Evolutionary conservation across 2,113 vertebrate genomes (phyloP).

Genomic region (Calidris pugnax): DNA sequence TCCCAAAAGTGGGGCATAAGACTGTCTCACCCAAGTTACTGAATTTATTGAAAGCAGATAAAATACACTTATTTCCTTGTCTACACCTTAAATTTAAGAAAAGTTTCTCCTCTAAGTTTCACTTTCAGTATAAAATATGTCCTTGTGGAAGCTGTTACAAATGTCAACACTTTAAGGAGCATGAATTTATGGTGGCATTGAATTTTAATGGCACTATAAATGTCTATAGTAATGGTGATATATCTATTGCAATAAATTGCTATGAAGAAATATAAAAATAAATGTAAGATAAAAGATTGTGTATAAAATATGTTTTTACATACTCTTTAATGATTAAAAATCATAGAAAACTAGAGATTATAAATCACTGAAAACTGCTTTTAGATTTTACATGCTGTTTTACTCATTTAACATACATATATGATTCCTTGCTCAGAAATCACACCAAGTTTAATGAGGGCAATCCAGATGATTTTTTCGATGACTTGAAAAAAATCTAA

Average conservation of each 20-base stretch:
- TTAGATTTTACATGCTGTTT: slow-evolving; percentile 26
- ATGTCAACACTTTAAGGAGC: slow-evolving; percentile 81
- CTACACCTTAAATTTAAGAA: slow-evolving; percentile 55
- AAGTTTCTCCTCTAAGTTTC: slow-evolving; percentile 81
- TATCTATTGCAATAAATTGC: slow-evolving; percentile 79
- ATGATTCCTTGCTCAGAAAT: slow-evolving; percentile 25
- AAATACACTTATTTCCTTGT: background rate
- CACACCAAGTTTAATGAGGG: slow-evolving; percentile 34
- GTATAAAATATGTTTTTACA: slow-evolving; percentile 84
- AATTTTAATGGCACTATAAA: slow-evolving; percentile 85
- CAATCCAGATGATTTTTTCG: slow-evolving; percentile 52
- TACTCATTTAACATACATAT: background rate
- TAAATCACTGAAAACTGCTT: slow-evolving; percentile 63
- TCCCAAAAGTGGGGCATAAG: background rate
- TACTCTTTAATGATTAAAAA: slow-evolving; percentile 81
- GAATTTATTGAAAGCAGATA: background rate
- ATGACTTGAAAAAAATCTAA: slow-evolving; percentile 53
- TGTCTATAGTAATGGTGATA: slow-evolving; percentile 81
- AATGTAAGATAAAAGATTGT: slow-evolving; percentile 82
- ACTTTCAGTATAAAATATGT: slow-evolving; percentile 83
- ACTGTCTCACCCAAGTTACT: background rate
- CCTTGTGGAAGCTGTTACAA: slow-evolving; percentile 82
- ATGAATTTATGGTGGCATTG: slow-evolving; percentile 80
- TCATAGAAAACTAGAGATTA: slow-evolving; percentile 72
- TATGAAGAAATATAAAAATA: slow-evolving; percentile 83